Percentiles rank a stretch among this genome's conserved stretches.
These are phyloP conservation scores for Nasonia oneida DNA, from an alignment of 2,888 invertebrate species.

Conservation along the genomic window DNA sequence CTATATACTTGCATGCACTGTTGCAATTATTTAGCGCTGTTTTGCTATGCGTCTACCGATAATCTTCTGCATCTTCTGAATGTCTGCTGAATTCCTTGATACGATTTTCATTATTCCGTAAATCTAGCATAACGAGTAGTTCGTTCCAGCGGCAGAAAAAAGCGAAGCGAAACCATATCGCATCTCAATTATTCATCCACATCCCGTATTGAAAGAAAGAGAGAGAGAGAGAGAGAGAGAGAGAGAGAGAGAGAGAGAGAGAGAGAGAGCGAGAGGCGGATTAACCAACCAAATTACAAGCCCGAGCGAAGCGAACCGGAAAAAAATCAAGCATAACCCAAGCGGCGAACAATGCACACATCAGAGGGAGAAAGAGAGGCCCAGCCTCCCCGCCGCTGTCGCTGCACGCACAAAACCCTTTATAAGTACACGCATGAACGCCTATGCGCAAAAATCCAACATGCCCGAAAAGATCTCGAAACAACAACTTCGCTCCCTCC, in stretches of 20 bases:
- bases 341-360: background rate
- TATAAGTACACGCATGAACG: conserved; percentile 26
- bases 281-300: no score
- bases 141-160: background rate
- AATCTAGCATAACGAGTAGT: background rate
- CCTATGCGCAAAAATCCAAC: conserved; percentile 25
- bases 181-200: conserved; percentile 27
- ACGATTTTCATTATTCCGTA: background rate
- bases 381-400: background rate
- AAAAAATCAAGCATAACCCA: background rate
- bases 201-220: background rate
- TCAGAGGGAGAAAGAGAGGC: background rate
- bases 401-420: background rate
- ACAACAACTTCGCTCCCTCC: conserved; percentile 42
- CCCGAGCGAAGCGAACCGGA: background rate
- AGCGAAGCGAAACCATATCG: background rate
- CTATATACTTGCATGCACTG: no score
- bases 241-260: no score
- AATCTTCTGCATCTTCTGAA: no score
- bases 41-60: no score
- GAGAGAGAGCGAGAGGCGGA: background rate
- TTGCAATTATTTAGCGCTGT: no score
- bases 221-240: no score
- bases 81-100: background rate
- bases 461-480: conserved; percentile 43